Evolutionary conservation across 2,113 vertebrate genomes (phyloP).

Genomic region (Gavialis gangeticus): DNA sequence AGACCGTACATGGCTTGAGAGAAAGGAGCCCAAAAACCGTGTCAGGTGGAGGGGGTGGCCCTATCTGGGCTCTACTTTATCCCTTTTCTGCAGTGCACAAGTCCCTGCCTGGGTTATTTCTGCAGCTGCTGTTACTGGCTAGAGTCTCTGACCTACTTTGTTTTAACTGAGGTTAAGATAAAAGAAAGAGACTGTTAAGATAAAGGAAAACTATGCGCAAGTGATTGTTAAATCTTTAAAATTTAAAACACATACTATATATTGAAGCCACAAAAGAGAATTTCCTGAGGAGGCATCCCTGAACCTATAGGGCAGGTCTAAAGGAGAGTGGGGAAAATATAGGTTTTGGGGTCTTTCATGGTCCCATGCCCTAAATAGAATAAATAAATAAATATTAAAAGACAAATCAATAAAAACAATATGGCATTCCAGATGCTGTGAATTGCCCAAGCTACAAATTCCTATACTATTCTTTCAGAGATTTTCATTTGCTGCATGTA

Average conservation of each 20-base stretch:
- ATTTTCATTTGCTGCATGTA: background rate
- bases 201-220: background rate
- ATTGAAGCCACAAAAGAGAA: background rate
- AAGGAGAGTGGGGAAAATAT: background rate
- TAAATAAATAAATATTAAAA: background rate
- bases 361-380: background rate
- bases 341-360: background rate
- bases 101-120: background rate
- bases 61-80: background rate
- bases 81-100: background rate
- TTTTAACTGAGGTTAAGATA: background rate
- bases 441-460: background rate
- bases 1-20: background rate
- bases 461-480: rapidly evolving
- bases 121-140: background rate
- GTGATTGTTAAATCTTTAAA: background rate
- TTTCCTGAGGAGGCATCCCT: background rate
- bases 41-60: rapidly evolving
- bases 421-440: background rate
- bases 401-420: background rate
- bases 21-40: background rate
- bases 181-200: too few species aligned
- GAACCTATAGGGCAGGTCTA: background rate
- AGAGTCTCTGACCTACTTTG: background rate
- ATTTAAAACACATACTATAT: background rate